Percentiles rank a stretch among this genome's conserved stretches.
These are phyloP conservation scores for Electrophaes corylata DNA, from an alignment of 2,888 invertebrate genomes.

Conservation along the genomic window DNA sequence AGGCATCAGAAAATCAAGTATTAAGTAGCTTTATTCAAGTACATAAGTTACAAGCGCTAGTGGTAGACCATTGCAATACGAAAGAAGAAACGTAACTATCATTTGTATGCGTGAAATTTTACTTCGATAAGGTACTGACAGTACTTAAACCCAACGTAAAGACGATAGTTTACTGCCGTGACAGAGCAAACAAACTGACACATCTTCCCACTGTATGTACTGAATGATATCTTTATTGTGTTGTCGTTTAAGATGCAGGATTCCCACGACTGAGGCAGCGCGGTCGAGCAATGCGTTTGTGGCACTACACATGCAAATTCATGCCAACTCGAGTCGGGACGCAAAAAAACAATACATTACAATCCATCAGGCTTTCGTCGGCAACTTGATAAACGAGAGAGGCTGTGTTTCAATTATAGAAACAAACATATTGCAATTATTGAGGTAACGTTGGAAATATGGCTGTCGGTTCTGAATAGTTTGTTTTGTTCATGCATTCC, in stretches of 20 bases:
- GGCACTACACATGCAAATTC: constrained; percentile 75
- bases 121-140: no score
- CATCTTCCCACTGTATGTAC: constrained; percentile 8
- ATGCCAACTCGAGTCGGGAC: constrained; percentile 59
- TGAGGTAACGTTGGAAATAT: constrained; percentile 27
- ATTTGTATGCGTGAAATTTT: no score
- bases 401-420: constrained; percentile 73
- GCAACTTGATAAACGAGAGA: constrained; percentile 72
- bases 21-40: no score
- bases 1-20: no score
- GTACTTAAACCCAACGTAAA: no score
- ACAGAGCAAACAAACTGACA: neutral
- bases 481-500: constrained; percentile 5
- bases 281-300: constrained; percentile 56
- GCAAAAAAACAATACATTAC: constrained; percentile 66
- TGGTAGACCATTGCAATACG: no score
- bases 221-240: constrained; percentile 32
- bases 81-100: no score
- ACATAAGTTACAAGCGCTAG: no score
- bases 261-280: constrained; percentile 61
- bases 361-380: constrained; percentile 75
- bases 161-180: neutral
- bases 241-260: constrained; percentile 53
- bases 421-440: constrained; percentile 64
- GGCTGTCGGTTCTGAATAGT: constrained; percentile 21